Evolutionary conservation across 2,888 invertebrate species (phyloP), one percentile per base, ranked within the genome.

Genomic region (Subacronicta megacephala): DNA sequence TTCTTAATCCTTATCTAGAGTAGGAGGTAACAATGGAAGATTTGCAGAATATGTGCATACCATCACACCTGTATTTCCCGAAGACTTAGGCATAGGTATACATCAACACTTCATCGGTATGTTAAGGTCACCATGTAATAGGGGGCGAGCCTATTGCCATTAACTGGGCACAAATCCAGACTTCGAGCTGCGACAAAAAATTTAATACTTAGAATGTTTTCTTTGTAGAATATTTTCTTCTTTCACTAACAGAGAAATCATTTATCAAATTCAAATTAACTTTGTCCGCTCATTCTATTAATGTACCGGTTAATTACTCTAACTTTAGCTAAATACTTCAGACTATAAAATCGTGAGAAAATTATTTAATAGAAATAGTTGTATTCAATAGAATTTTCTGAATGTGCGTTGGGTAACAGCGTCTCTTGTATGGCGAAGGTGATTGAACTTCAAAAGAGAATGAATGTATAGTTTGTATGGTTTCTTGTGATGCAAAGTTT

Each of bases 321-420:
- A 26, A 26, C 15, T 13, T 15, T 23, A 47, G 37, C 60, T 44
- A 37, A 53, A 60, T 57, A 23, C 18, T 43, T 9, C 36, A 36
- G 23, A 26, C 10, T 47, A 12, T 49, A 45, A 23, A 45, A 37
- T 45, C 44, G 61, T 61, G 66, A 45, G 63, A 63, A 60, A 41
- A 49, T 37, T 17, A 29, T 61, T 66, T 45, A 36, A 54, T 16
- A 54, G 17, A 45, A 66, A 54, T 38, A 42, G 40, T 33, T 26
- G 43, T 41, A 36, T 66, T 63, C 54, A 45, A 45, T 53, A 49
- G 44, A 64, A 38, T 58, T 58, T 62, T 51, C 42, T 46, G 65
- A 62, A 62, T 42, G 42, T 43, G 42, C 20, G 12, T 64, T 45
- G 20, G n/a, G 35, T 15, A 46, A 46, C 12, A 3, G 6, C 9